Conservation (phyloP, 2,113 vertebrate species). For the Amblyopsis rosae region DNA sequence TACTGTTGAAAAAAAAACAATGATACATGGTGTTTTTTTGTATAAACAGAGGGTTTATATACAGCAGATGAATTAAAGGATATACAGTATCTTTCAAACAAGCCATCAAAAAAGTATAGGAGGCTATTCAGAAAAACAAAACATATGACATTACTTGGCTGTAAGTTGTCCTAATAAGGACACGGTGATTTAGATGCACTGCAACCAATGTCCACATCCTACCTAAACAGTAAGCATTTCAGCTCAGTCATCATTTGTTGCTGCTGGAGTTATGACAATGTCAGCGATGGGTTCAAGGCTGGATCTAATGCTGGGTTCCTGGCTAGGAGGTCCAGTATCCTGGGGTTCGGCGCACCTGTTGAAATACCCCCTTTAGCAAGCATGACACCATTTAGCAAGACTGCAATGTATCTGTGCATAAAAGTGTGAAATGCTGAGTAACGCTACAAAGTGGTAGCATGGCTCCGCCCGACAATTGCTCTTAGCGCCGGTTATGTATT, state of each 20-base stretch:
- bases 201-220: background rate
- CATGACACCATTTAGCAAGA: conserved; percentile 6
- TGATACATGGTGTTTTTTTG: background rate
- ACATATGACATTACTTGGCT: background rate
- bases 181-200: background rate
- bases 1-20: background rate
- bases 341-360: conserved; percentile 43
- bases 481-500: too few species aligned
- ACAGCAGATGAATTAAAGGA: background rate
- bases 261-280: conserved; percentile 38
- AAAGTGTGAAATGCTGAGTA: background rate
- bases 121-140: background rate
- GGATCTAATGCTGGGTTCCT: conserved; percentile 70
- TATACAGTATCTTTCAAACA: background rate
- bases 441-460: too few species aligned
- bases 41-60: background rate
- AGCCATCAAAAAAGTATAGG: background rate
- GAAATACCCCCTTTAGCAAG: conserved; percentile 1
- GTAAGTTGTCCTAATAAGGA: too few species aligned
- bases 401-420: background rate
- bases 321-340: conserved; percentile 52
- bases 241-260: conserved; percentile 43
- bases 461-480: too few species aligned
- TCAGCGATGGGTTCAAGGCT: conserved; percentile 70
- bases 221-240: conserved; percentile 12